These are phyloP conservation scores for Tympanoctomys barrerae DNA, from an alignment of 2,797 vertebrate species.

Conservation along the genomic window DNA sequence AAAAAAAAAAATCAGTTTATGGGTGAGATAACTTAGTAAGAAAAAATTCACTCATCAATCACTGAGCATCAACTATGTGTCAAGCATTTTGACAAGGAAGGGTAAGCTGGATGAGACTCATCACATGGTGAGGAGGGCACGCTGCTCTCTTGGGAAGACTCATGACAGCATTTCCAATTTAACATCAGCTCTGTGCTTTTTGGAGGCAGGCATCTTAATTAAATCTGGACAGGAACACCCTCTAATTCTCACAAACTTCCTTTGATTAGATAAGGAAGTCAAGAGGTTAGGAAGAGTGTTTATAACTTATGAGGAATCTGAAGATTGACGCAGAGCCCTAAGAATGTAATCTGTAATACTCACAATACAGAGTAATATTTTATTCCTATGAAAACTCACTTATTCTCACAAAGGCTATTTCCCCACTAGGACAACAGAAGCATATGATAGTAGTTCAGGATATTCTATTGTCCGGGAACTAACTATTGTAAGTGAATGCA, in stretches of 20 bases:
- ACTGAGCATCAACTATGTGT: neutral
- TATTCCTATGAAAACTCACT: slow-evolving; percentile 1
- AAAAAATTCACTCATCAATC: slow-evolving; percentile 45
- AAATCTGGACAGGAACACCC: neutral
- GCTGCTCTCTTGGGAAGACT: neutral
- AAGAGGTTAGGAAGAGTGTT: neutral
- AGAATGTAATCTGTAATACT: slow-evolving; percentile 12
- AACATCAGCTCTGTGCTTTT: slow-evolving; percentile 29
- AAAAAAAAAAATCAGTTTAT: neutral
- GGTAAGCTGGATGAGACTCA: neutral
- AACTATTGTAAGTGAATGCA: neutral
- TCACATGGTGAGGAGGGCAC: neutral
- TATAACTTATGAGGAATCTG: neutral
- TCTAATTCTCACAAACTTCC: neutral
- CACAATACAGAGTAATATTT: slow-evolving; percentile 1
- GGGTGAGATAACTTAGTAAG: neutral
- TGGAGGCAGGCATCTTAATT: slow-evolving; percentile 53
- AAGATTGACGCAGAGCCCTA: slow-evolving; percentile 25
- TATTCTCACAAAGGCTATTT: slow-evolving; percentile 1
- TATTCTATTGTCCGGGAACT: neutral
- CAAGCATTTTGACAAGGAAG: neutral
- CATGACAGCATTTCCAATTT: neutral
- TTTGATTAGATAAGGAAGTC: slow-evolving; percentile 29
- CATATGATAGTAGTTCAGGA: neutral
- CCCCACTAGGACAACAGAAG: neutral